These are phyloP conservation scores for Muscina levida DNA, from an alignment of 2,888 invertebrate genomes.

Conservation along the genomic window DNA sequence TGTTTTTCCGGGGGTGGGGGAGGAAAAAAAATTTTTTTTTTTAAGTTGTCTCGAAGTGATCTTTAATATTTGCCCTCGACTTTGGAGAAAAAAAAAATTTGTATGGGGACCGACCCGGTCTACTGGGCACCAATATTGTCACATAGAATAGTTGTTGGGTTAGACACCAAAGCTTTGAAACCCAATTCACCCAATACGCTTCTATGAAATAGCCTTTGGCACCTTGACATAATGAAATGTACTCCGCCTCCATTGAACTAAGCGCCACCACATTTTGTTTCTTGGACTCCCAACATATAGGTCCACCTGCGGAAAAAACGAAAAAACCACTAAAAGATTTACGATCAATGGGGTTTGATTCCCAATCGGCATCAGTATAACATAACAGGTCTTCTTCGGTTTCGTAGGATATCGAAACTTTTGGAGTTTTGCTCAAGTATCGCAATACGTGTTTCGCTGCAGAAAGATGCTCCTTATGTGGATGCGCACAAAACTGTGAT, in stretches of 20 bases:
- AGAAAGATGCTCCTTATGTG: slow-evolving; percentile 61
- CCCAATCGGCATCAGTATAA: slow-evolving; percentile 65
- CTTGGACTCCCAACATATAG: slow-evolving; percentile 60
- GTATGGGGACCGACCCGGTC: too few species aligned
- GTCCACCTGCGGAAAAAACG: slow-evolving; percentile 53
- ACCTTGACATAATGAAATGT: slow-evolving; percentile 57
- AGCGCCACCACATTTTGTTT: slow-evolving; percentile 53
- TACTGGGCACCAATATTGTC: slow-evolving; percentile 43
- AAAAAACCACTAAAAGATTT: slow-evolving; percentile 60
- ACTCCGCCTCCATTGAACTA: slow-evolving; percentile 63
- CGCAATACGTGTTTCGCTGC: slow-evolving; percentile 58
- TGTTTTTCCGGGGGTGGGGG: too few species aligned
- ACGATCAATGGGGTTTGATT: slow-evolving; percentile 55
- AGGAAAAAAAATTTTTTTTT: too few species aligned
- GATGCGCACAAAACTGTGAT: slow-evolving; percentile 62
- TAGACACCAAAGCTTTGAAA: neutral
- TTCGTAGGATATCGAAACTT: slow-evolving; percentile 35
- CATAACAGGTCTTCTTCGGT: slow-evolving; percentile 33
- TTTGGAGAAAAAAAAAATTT: too few species aligned
- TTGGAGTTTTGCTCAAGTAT: slow-evolving; percentile 44
- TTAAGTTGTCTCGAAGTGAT: too few species aligned
- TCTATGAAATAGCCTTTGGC: slow-evolving; percentile 31
- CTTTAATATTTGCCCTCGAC: too few species aligned
- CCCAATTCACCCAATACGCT: slow-evolving; percentile 36
- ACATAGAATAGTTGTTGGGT: neutral